phyloP scores from a whole-genome alignment of 2,113 vertebrate species.

The Aleadryas rufinucha region DNA sequence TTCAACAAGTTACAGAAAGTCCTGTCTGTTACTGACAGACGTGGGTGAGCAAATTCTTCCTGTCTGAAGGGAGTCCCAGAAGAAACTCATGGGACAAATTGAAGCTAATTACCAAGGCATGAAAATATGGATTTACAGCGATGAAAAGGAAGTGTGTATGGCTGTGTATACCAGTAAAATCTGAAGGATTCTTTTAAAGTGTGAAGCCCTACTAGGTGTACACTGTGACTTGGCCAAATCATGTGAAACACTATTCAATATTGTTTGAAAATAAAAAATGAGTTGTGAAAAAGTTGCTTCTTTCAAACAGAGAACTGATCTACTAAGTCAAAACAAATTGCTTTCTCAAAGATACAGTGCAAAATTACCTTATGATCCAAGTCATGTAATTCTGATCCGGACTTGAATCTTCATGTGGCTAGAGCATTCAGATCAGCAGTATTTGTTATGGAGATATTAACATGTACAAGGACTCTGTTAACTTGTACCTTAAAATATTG shows the following conservation, averaged over 20 bases:
- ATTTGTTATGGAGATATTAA: neutral
- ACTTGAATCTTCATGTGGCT: neutral
- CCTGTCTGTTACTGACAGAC: neutral
- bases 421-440: neutral
- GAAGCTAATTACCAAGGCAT: neutral
- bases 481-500: neutral
- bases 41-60: neutral
- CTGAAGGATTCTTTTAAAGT: neutral
- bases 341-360: neutral
- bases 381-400: neutral
- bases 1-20: neutral
- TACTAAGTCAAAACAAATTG: neutral
- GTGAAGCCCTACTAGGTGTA: neutral
- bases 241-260: neutral
- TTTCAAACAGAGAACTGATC: neutral
- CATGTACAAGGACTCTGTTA: neutral
- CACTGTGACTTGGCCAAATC: neutral
- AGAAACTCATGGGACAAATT: neutral
- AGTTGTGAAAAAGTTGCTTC: neutral
- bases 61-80: neutral
- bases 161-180: neutral
- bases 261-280: neutral
- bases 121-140: neutral
- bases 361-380: neutral
- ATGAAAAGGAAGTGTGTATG: neutral